Conservation (phyloP, 1,140 invertebrate genomes). For the Pantala flavescens region DNA sequence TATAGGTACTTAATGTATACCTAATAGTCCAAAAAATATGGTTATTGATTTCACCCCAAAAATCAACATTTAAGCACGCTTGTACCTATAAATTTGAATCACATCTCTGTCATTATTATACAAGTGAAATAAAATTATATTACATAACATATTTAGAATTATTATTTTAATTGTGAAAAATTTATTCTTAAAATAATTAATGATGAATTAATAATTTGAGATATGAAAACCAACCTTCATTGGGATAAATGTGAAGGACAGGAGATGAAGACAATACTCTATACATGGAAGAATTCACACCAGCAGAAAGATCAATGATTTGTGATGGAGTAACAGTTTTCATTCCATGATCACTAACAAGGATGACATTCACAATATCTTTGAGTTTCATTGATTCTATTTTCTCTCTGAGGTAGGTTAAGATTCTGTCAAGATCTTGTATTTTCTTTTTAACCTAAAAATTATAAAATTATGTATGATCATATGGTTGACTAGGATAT, state of each 20-base stretch:
- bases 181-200: no score
- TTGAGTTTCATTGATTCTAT: conserved; percentile 38
- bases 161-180: no score
- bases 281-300: conserved; percentile 41
- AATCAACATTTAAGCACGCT: no score
- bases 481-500: neutral
- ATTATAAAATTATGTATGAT: neutral
- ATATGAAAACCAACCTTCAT: conserved; percentile 33
- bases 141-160: no score
- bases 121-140: no score
- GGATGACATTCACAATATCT: conserved; percentile 51
- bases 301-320: conserved; percentile 48
- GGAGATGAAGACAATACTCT: conserved; percentile 35
- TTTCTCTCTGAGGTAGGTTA: conserved; percentile 43
- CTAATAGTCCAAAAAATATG: no score
- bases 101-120: no score
- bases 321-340: conserved; percentile 36
- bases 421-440: conserved; percentile 41
- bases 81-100: no score
- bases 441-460: conserved; percentile 39
- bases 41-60: no score
- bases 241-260: conserved; percentile 42
- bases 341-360: conserved; percentile 70
- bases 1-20: no score
- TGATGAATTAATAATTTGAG: no score